A percentile compares a stretch with the other conserved stretches of the same genome.
Conservation (phyloP, 2,888 invertebrate species). For the Ametastegia equiseti region DNA sequence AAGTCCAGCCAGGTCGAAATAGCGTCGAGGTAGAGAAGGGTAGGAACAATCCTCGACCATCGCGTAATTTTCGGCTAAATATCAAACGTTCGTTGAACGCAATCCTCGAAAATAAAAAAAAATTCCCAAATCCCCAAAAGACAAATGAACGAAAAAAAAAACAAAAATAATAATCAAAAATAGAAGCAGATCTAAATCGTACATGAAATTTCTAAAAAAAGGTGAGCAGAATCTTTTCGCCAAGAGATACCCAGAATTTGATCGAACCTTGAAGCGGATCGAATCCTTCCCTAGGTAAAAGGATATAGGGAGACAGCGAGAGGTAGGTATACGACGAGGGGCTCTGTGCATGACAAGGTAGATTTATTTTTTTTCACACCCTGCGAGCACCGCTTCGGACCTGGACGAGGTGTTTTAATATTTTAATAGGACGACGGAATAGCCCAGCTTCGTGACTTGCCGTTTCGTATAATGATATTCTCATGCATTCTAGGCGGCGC, state of each 20-base stretch:
- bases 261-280: constrained; percentile 30
- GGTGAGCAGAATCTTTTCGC: constrained; percentile 13
- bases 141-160: too few relatives aligned
- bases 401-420: constrained; percentile 75
- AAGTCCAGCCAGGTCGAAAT: constrained; percentile 75
- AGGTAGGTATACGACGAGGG: constrained; percentile 57
- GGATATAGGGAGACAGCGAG: constrained; percentile 62
- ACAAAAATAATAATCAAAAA: too few relatives aligned
- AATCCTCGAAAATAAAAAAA: too few relatives aligned
- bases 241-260: neutral
- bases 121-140: too few relatives aligned
- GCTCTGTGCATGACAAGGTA: constrained; percentile 75
- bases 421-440: constrained; percentile 75
- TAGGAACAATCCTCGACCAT: constrained; percentile 58
- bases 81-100: too few relatives aligned
- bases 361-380: constrained; percentile 75
- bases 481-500: constrained; percentile 54
- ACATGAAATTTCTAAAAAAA: too few relatives aligned
- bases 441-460: constrained; percentile 74
- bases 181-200: too few relatives aligned
- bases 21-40: constrained; percentile 72
- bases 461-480: constrained; percentile 75
- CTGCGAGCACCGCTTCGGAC: constrained; percentile 66
- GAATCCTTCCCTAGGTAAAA: constrained; percentile 6
- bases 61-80: neutral